Evolutionary conservation across 2,113 vertebrate genomes (phyloP).

Genomic region (Phodopus roborovskii): DNA sequence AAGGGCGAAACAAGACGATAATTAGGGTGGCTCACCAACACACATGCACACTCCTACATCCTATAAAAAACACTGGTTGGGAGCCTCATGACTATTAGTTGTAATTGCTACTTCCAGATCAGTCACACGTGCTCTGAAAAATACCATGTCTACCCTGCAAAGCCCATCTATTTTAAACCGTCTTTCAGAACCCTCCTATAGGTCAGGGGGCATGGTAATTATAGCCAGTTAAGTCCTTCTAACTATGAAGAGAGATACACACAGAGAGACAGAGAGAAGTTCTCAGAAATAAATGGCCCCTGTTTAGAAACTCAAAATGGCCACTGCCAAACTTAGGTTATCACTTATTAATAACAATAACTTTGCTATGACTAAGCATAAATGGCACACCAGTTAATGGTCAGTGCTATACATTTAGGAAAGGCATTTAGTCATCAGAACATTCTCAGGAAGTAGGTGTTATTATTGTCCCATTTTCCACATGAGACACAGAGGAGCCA

Average conservation of each 20-base stretch:
- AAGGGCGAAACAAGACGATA: conserved; percentile 23
- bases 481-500: neutral
- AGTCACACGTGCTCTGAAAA: neutral
- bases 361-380: neutral
- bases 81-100: neutral
- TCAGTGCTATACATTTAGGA: neutral
- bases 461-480: neutral
- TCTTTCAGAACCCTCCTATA: neutral
- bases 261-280: neutral
- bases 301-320: neutral
- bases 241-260: neutral
- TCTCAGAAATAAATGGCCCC: conserved; percentile 22
- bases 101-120: conserved; percentile 60
- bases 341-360: neutral
- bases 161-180: conserved; percentile 40
- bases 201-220: neutral
- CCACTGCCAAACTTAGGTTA: neutral
- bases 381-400: neutral
- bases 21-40: conserved; percentile 5
- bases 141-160: neutral
- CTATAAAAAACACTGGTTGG: neutral
- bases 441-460: neutral
- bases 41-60: conserved; percentile 4
- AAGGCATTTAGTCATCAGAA: neutral
- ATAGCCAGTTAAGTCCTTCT: neutral